Evolutionary conservation across 2,888 invertebrate species (phyloP), one percentile per base, ranked within the genome.

Genomic region (Invenusta paracnida): DNA sequence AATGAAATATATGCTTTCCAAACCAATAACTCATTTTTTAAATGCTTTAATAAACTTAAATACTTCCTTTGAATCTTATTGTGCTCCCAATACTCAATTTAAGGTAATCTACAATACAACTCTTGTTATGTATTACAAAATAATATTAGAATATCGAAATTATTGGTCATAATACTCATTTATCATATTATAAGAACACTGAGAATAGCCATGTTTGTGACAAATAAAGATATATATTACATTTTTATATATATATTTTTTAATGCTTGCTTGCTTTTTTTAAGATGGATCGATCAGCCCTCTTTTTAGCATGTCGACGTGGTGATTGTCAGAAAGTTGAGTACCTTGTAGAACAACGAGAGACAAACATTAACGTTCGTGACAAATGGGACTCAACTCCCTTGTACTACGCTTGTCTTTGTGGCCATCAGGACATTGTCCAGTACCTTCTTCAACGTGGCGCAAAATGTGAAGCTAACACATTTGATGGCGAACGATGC

Each of bases 401-500:
- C 0, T 87, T 93, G 91, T 93, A 93, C 87, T 93, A 93, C 89
- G 93, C 93, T 0, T 93, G 93, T 89, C 89, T 93, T 23, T 93
- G 93, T 90, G 93, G 93, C 0, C 93, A 93, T 88, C 89, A 89
- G 67, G 91, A 92, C 25, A 88, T 93, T 11, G 93, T 93, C 0
- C 89, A 91, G 86, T 93, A 92, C 88, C 89, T 93, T 0, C 89
- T 93, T 29, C 91, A 91, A 85, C 90, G 90, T 88, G 93, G 93
- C 23, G 93, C 93, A 0, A 89, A 90, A 30, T 93, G 93, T 90
- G 92, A 93, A 87, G 92, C 92, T 0, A 92, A 92, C 88, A 93
- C 93, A 1, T 93, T 93, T 90, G 93, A 93, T 88, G 93, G 93
- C 0, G 93, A 93, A 88, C 89, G 93, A 1, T 93, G 93, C 89